Conservation (phyloP, 1,140 invertebrate genomes). For the Orius insidiosus region DNA sequence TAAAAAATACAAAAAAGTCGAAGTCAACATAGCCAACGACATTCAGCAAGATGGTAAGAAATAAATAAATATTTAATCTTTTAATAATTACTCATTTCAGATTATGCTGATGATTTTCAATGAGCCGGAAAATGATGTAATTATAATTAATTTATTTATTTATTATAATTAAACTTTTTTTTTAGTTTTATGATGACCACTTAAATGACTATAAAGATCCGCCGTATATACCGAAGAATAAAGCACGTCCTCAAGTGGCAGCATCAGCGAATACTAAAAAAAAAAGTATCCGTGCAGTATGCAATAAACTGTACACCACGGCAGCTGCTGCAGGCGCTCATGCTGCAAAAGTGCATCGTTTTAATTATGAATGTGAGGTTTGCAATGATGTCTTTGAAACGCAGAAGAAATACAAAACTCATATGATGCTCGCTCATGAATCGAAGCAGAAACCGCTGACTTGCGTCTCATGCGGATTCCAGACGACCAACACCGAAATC, state of each 20-base stretch:
- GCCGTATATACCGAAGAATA: too few relatives aligned
- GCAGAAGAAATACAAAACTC: neutral
- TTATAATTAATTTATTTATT: too few relatives aligned
- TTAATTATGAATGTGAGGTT: neutral
- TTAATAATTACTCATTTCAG: too few relatives aligned
- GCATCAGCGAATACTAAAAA: neutral
- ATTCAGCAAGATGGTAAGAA: too few relatives aligned
- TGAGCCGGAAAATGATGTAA: too few relatives aligned
- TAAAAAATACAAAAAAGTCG: constrained; percentile 13
- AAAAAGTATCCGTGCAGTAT: neutral
- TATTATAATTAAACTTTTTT: too few relatives aligned
- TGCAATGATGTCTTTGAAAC: constrained; percentile 4
- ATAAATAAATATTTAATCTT: too few relatives aligned
- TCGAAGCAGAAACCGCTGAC: constrained; percentile 4
- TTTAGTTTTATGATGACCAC: too few relatives aligned
- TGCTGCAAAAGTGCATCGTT: neutral
- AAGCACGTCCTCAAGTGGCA: neutral
- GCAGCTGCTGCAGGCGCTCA: constrained; percentile 6
- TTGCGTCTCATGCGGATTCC: constrained; percentile 13
- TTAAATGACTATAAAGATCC: too few relatives aligned
- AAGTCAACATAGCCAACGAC: constrained; percentile 3
- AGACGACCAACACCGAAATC: constrained; percentile 10
- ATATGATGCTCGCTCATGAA: constrained; percentile 1
- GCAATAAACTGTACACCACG: constrained; percentile 2
- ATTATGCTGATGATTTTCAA: too few relatives aligned